These are phyloP conservation scores for Elachura formosa DNA, from an alignment of 2,113 vertebrate genomes.

Conservation along the genomic window DNA sequence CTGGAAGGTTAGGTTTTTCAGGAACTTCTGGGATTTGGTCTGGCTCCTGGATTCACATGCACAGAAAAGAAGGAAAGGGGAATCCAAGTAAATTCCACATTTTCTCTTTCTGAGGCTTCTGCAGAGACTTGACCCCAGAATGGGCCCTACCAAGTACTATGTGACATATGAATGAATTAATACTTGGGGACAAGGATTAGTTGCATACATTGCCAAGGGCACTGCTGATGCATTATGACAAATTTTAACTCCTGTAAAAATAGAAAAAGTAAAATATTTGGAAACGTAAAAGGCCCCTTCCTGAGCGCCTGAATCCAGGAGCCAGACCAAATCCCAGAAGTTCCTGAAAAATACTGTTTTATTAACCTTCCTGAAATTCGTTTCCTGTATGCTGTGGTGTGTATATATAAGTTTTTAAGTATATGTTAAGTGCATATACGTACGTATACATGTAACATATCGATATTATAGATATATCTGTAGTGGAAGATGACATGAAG, in stretches of 20 bases:
- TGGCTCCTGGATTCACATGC: too few relatives aligned
- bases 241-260: background rate
- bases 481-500: background rate
- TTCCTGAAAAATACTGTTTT: background rate
- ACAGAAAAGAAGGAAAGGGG: background rate
- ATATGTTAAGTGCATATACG: background rate
- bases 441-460: background rate
- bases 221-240: background rate
- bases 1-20: too few relatives aligned
- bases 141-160: background rate
- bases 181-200: background rate
- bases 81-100: background rate
- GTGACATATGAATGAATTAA: background rate
- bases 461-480: background rate
- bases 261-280: background rate
- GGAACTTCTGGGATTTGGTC: too few relatives aligned
- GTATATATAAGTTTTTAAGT: background rate
- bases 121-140: background rate
- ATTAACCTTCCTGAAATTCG: background rate
- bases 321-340: background rate
- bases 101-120: background rate
- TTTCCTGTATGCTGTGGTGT: background rate
- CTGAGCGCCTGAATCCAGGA: background rate
- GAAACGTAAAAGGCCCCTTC: background rate
- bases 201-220: fast-evolving